phyloP scores from a whole-genome alignment of 2,888 invertebrate species.

The Melipona beecheii region DNA sequence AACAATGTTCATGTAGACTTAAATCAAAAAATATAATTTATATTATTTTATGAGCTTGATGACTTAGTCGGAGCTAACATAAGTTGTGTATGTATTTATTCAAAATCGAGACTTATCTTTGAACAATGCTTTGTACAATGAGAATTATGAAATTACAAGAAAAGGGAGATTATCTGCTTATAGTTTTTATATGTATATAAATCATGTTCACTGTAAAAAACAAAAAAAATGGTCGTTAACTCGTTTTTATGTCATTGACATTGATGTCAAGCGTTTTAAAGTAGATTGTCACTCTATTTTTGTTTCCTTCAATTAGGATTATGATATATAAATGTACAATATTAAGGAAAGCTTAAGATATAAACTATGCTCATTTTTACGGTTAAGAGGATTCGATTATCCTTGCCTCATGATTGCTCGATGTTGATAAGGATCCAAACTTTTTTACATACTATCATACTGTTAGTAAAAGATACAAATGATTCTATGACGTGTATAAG shows the following conservation, averaged over 20 bases:
- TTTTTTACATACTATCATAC: constrained; percentile 58
- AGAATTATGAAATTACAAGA: constrained; percentile 38
- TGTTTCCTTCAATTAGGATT: constrained; percentile 6
- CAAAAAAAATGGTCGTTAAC: constrained; percentile 50
- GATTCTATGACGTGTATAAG: not conserved
- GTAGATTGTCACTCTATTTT: constrained; percentile 28
- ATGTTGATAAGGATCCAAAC: constrained; percentile 44
- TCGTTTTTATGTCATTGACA: constrained; percentile 63
- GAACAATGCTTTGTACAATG: constrained; percentile 20
- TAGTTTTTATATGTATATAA: constrained; percentile 38
- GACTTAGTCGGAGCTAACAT: constrained; percentile 25
- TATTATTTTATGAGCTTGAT: constrained; percentile 39
- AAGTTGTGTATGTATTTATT: constrained; percentile 38
- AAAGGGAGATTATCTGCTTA: constrained; percentile 31
- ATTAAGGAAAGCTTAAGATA: constrained; percentile 28
- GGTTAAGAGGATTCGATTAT: constrained; percentile 19
- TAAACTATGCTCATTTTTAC: constrained; percentile 28
- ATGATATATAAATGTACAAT: constrained; percentile 26
- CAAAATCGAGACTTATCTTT: constrained; percentile 17
- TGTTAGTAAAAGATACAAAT: constrained; percentile 34
- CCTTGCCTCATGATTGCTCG: constrained; percentile 32
- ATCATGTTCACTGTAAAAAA: constrained; percentile 59
- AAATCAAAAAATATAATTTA: constrained; percentile 18
- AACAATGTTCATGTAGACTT: constrained; percentile 29
- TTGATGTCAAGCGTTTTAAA: constrained; percentile 49